Base-by-base conservation (phyloP, 2,888 invertebrate species). In the Sturmia bella region DNA sequence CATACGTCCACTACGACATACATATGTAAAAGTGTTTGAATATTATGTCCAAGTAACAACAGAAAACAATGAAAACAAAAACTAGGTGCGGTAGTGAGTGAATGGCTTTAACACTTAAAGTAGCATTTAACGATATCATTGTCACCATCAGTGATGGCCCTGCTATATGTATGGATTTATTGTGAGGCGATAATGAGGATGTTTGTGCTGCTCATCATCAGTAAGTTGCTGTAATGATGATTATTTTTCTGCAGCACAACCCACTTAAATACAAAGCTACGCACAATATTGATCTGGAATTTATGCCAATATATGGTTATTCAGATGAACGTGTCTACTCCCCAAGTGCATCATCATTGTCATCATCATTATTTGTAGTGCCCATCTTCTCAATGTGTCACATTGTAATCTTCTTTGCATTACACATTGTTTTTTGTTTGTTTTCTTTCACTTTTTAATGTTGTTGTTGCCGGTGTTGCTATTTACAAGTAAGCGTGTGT, bases 231-330 rank as follows among this genome's bases (percentile, higher is more conserved):
- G 11, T 52, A 43, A 41, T 59, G 59, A 43, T 76, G 41, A 43
- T 57, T 39, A 45, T 39, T 52, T 45, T 63, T 13, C 48, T 56
- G 21, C 37, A 56, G 21, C 37, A 56, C 68, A 72, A 43, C 64
- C 68, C 79, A 73, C 63, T 80, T 80, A 63, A 73, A 73, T 54
- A 15, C 9, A 27, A 2, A 74, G 50, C 32, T 61, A 75, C 68
- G 63, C 74, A 64, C 66, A 79, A 75, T 61, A 79, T 79, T 83
- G 83, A 79, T 83, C 74, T 79, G 83, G 89, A 89, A 89, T 89
- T 88, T 88, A 88, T 87, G 86, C 89, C 87, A 87, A 87, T 88
- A 82, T 78, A 89, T 88, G 89, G 89, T 86, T 86, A 89, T 88
- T 86, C 85, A 87, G 64, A 80, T 78, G 77, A 76, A 76, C 68